Evolutionary conservation across 2,113 vertebrate genomes (phyloP), one percentile per base, ranked within the genome.

Genomic region (Zootoca vivipara): DNA sequence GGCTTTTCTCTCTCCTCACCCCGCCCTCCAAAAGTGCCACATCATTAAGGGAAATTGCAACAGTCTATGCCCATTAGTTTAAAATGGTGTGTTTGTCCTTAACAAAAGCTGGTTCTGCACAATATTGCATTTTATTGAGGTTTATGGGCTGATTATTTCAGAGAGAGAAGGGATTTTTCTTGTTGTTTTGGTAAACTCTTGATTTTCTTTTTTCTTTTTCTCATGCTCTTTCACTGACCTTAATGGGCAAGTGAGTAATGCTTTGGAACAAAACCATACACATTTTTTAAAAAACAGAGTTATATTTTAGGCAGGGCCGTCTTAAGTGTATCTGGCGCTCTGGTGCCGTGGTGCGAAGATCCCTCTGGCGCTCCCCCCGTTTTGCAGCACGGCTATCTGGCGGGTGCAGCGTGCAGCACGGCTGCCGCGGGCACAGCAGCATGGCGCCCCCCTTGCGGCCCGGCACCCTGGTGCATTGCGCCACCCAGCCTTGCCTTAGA

Each of bases 11-110:
- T 22, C 18, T n/a, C 18, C 13, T 85, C 87, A 18, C 4, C 30
- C 1, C 9, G 22, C 42, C 33, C 73, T 83, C 42, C 85, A 15
- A 89, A 94, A 90, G 26, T 88, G 82, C 79, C 93, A 90, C 3
- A 62, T 93, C 95, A 88, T 95, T 95, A 95, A 91, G 89, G 90
- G 92, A 95, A 94, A 84, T 78, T 84, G 85, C 24, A 91, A 64
- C 82, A 94, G 42, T 85, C 85, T 65, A 78, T 90, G 83, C 20
- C 77, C 91, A 86, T 90, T 93, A 91, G 78, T 96, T 96, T 94
- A 92, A 95, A 94, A 93, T 91, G 92, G 5, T 0, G 56, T 90
- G 92, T 80, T 77, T 93, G 65, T 94, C 91, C 88, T 95, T 90
- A 85, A 93, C 69, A 90, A 93, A 89, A 78, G 83, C 87, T 93